phyloP scores from a whole-genome alignment of 1,140 invertebrate species.

The Teleogryllus occipitalis region DNA sequence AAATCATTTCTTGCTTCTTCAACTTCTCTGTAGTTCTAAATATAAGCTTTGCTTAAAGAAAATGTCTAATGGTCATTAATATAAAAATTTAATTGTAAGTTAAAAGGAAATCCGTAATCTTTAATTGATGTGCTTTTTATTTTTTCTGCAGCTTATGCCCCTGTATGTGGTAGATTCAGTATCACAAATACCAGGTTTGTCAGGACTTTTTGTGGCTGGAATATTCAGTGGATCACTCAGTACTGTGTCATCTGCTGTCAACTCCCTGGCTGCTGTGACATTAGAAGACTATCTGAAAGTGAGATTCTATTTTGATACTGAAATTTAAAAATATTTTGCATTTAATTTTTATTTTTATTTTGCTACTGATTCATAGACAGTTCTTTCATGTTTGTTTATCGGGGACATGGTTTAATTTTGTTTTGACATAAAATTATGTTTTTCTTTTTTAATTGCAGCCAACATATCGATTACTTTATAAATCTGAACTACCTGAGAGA shows the following conservation, averaged over 20 bases:
- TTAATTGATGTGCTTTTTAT: neutral
- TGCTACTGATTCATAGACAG: neutral
- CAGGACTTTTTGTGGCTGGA: conserved; percentile 73
- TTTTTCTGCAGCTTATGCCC: conserved; percentile 52
- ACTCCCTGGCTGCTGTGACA: conserved; percentile 79
- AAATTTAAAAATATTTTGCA: neutral
- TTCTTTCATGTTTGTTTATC: too few relatives aligned
- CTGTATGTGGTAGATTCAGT: conserved; percentile 71
- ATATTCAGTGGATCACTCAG: conserved; percentile 79
- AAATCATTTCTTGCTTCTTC: too few relatives aligned
- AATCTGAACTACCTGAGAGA: conserved; percentile 15
- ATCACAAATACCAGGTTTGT: conserved; percentile 54
- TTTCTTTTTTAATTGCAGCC: conserved; percentile 16
- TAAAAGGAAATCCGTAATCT: too few relatives aligned
- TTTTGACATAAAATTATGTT: neutral
- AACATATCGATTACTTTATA: conserved; percentile 8
- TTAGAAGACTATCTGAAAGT: conserved; percentile 69
- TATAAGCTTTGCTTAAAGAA: too few relatives aligned
- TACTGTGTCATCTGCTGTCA: conserved; percentile 75
- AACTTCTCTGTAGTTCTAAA: too few relatives aligned
- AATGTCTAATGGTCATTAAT: too few relatives aligned
- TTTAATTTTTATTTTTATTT: neutral
- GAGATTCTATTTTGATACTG: neutral
- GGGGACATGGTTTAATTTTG: too few relatives aligned
- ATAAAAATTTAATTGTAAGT: too few relatives aligned